Evolutionary conservation across 2,797 vertebrate genomes (phyloP).

Genomic region (Cossypha caffra): DNA sequence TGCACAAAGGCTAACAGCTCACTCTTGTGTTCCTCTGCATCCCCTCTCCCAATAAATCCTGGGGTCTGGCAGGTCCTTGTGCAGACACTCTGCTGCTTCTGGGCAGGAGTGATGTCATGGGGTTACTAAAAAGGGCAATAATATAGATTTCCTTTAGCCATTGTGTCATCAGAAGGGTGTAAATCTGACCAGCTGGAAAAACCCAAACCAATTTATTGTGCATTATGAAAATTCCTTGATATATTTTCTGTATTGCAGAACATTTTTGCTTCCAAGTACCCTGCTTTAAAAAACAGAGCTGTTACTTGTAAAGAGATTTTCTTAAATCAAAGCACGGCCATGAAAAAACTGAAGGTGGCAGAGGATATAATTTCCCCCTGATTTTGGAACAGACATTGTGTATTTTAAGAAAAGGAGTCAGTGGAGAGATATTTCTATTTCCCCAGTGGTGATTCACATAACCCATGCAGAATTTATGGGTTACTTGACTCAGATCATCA

Average conservation of each 20-base stretch:
- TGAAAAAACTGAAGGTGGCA: not conserved
- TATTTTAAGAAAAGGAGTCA: not conserved
- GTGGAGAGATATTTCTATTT: not conserved
- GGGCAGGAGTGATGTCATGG: constrained; percentile 11
- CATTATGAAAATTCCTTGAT: not conserved
- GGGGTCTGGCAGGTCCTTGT: not conserved
- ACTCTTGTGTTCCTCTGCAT: not conserved
- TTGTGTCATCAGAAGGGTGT: not conserved
- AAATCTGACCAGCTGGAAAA: not conserved
- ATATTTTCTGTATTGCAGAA: not conserved
- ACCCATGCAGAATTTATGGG: too few relatives aligned
- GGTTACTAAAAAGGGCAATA: constrained; percentile 35
- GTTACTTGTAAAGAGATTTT: not conserved
- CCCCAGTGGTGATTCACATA: not conserved
- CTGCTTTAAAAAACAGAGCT: not conserved
- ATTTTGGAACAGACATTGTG: not conserved
- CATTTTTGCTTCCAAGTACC: not conserved
- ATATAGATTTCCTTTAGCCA: constrained; percentile 23
- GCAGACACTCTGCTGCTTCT: not conserved
- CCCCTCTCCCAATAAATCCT: not conserved
- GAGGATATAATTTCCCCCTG: not conserved
- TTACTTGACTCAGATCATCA: not conserved
- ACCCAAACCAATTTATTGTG: not conserved
- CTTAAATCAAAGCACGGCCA: not conserved
- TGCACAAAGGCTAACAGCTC: not conserved